Conservation (phyloP, 2,113 vertebrate species). For the Stomatorhinus ivindoensis region DNA sequence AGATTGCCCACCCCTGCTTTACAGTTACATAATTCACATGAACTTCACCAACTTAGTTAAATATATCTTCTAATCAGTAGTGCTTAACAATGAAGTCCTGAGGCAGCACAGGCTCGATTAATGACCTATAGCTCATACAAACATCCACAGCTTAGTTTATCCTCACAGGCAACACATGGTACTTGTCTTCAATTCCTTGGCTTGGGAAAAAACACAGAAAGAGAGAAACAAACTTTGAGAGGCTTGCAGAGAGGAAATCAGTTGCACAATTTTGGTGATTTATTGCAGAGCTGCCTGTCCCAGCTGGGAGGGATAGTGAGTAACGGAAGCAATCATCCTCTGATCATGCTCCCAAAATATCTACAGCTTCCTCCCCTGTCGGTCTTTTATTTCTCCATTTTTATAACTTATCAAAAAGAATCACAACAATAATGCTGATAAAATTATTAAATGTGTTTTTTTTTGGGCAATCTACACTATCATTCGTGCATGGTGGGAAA, state of each 20-base stretch:
- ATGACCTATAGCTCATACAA: neutral
- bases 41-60: neutral
- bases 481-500: neutral
- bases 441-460: neutral
- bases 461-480: neutral
- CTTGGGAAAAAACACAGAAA: neutral
- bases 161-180: neutral
- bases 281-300: neutral
- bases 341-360: neutral
- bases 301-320: neutral
- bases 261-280: neutral
- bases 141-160: neutral
- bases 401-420: neutral
- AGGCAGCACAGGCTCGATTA: neutral
- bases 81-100: neutral
- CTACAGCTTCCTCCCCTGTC: neutral
- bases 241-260: neutral
- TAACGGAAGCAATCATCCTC: neutral
- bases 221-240: neutral
- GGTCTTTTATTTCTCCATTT: neutral
- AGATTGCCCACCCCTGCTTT: neutral
- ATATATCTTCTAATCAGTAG: neutral
- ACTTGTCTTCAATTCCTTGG: neutral
- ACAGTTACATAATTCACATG: neutral
- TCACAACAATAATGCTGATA: neutral